Evolutionary conservation across 2,797 vertebrate species (phyloP).

Genomic region (Phataginus tetradactyla): DNA sequence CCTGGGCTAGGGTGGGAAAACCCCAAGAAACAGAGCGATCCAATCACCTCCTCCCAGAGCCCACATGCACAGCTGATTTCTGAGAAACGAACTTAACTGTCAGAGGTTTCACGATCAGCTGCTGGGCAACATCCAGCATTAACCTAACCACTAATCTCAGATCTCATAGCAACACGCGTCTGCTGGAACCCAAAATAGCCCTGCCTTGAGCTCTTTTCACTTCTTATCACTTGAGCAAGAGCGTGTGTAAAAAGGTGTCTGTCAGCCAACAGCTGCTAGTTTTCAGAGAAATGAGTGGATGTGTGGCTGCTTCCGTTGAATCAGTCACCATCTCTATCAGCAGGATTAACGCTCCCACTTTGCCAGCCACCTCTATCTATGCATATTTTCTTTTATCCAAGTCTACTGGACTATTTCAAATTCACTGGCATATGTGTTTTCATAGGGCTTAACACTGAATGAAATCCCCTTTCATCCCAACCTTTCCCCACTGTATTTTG

Average conservation of each 20-base stretch:
- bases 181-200: conserved; percentile 83
- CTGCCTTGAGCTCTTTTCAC: conserved; percentile 79
- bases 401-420: conserved; percentile 41
- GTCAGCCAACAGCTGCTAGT: conserved; percentile 79
- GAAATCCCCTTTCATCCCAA: conserved; percentile 51
- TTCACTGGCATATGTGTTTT: conserved; percentile 37
- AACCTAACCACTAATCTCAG: conserved; percentile 82
- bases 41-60: conserved; percentile 48
- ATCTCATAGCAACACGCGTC: conserved; percentile 82
- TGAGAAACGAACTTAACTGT: conserved; percentile 76
- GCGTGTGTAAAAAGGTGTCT: conserved; percentile 79
- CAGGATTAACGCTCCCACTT: not conserved
- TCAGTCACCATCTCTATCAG: not conserved
- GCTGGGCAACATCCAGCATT: conserved; percentile 78
- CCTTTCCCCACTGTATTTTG: conserved; percentile 35
- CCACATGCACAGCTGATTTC: conserved; percentile 76
- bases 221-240: conserved; percentile 77
- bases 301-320: conserved; percentile 44
- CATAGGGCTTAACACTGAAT: not conserved
- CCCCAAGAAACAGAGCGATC: conserved; percentile 57
- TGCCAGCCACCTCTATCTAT: not conserved
- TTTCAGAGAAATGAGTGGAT: conserved; percentile 73
- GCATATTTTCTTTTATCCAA: not conserved
- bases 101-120: conserved; percentile 83
- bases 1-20: conserved; percentile 63